Conservation (phyloP, 1,140 invertebrate genomes). For the Drosophila lacteicornis region DNA sequence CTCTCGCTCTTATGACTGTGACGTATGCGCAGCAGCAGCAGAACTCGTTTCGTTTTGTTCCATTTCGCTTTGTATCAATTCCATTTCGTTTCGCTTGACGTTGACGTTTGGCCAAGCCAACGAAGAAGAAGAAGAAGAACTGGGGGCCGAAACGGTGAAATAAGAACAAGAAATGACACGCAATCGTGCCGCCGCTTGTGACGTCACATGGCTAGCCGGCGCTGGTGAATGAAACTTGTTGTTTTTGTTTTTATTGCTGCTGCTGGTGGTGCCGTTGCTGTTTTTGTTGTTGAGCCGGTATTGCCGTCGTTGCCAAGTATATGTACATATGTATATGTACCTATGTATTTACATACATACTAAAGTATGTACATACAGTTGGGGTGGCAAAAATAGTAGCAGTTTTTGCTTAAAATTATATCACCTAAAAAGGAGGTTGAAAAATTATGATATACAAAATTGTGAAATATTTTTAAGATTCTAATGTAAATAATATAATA, state of each 20-base stretch:
- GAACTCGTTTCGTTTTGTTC: slow-evolving; percentile 62
- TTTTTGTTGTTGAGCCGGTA: slow-evolving; percentile 21
- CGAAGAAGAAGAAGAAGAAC: not conserved
- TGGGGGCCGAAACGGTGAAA: slow-evolving; percentile 18
- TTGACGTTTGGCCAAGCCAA: slow-evolving; percentile 64
- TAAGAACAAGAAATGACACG: slow-evolving; percentile 58
- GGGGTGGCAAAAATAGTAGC: not conserved
- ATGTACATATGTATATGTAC: slow-evolving; percentile 6
- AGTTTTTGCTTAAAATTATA: not conserved
- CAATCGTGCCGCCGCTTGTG: slow-evolving; percentile 48
- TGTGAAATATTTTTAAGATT: not conserved
- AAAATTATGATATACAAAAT: not conserved
- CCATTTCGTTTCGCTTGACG: slow-evolving; percentile 16
- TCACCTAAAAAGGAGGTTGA: not conserved
- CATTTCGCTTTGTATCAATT: slow-evolving; percentile 33
- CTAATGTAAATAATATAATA: too few species aligned
- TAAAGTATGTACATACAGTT: slow-evolving; percentile 9
- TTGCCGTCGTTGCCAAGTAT: slow-evolving; percentile 42
- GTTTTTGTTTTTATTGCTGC: slow-evolving; percentile 39
- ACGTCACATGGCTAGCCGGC: slow-evolving; percentile 55
- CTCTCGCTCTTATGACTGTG: slow-evolving; percentile 38
- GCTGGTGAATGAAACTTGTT: slow-evolving; percentile 62
- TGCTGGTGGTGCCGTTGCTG: slow-evolving; percentile 23
- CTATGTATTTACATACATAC: not conserved
- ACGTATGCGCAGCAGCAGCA: slow-evolving; percentile 73